Conservation (phyloP, 2,888 invertebrate species). For the Drosophila koepferae region DNA sequence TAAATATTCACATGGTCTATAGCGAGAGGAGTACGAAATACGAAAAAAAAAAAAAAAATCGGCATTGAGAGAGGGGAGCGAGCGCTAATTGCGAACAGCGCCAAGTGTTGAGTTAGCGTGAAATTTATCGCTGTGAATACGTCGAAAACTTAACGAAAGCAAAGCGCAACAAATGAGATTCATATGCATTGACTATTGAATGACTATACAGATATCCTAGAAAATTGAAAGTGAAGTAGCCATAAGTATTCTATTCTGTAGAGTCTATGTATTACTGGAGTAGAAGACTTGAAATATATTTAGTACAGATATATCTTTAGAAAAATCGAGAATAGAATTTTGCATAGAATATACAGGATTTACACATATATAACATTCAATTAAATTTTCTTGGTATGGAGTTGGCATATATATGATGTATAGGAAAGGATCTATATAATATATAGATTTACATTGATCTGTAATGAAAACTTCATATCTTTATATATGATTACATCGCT, state of each 20-base stretch:
- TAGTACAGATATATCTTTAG: not conserved
- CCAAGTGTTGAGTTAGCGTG: constrained; percentile 78
- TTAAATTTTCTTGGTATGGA: no score
- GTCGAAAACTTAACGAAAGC: constrained; percentile 21
- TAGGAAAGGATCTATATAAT: no score
- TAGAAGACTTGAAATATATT: not conserved
- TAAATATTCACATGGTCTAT: constrained; percentile 19
- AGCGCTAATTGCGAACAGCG: constrained; percentile 52
- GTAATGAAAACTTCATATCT: not conserved
- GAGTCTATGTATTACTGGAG: no score
- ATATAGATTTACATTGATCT: no score
- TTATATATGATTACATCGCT: no score
- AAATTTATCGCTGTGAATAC: constrained; percentile 66
- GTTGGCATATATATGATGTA: no score
- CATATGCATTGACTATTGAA: not conserved
- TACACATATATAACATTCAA: no score
- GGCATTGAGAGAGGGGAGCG: not conserved
- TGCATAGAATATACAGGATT: not conserved
- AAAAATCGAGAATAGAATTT: not conserved
- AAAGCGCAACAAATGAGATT: constrained; percentile 29
- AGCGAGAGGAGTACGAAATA: not conserved
- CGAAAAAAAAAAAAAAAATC: not conserved
- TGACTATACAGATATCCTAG: not conserved
- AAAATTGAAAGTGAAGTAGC: no score
- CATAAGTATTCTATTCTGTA: no score